Conservation (phyloP, 1,140 invertebrate genomes). For the Riptortus pedestris region DNA sequence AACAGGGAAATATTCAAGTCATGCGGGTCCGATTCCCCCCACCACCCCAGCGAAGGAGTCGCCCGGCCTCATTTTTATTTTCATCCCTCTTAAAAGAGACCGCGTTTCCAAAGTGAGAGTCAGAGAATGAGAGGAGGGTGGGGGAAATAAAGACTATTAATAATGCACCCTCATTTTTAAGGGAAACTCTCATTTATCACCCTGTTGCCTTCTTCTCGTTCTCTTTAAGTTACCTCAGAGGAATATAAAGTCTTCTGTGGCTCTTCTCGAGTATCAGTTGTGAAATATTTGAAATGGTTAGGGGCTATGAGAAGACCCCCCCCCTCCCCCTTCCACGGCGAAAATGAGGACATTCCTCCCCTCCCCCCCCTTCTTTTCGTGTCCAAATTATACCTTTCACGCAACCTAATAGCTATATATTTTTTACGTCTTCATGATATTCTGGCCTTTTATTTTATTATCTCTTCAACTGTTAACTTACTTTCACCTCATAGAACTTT, state of each 20-base stretch:
- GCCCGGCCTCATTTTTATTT: not conserved
- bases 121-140: not conserved
- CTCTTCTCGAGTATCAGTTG: not conserved
- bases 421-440: not conserved
- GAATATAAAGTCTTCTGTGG: constrained; percentile 15
- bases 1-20: constrained; percentile 13
- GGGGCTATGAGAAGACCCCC: not conserved
- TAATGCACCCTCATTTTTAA: constrained; percentile 11
- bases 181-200: constrained; percentile 12
- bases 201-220: not conserved
- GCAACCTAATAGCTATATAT: not conserved
- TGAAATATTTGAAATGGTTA: not conserved
- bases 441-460: not conserved
- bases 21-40: constrained; percentile 1
- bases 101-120: not conserved
- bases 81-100: not conserved
- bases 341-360: not conserved
- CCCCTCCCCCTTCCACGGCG: too few relatives aligned
- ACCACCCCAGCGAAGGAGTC: not conserved
- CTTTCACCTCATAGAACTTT: not conserved
- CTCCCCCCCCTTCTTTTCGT: too few relatives aligned
- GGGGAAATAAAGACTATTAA: constrained; percentile 17
- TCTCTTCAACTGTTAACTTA: not conserved
- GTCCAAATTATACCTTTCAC: not conserved
- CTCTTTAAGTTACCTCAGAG: not conserved